Evolutionary conservation across 1,140 invertebrate species (phyloP).

Genomic region (Solenopsis fugax): DNA sequence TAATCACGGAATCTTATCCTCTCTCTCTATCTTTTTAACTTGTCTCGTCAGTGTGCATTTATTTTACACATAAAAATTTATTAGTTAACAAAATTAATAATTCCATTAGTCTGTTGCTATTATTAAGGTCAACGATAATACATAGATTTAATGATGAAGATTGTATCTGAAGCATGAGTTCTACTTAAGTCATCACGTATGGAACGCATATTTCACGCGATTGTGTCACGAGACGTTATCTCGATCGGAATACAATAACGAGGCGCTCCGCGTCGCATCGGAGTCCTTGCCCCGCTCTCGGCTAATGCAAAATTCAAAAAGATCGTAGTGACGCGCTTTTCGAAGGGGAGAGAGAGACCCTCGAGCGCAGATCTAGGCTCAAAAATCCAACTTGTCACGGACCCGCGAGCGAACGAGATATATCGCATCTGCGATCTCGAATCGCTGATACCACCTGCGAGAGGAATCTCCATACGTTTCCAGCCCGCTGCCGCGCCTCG

Average conservation of each 20-base stretch:
- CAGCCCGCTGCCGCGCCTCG: not conserved
- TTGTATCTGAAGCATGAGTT: not conserved
- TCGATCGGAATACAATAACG: conserved; percentile 54
- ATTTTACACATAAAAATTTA: too few relatives aligned
- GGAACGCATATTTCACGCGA: not conserved
- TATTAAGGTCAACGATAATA: not conserved
- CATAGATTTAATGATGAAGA: not conserved
- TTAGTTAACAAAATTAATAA: not conserved
- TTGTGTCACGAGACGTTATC: conserved; percentile 29
- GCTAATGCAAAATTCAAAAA: conserved; percentile 49
- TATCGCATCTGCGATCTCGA: conserved; percentile 13
- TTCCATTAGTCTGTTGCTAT: not conserved
- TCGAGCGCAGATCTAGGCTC: conserved; percentile 19
- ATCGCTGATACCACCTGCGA: conserved; percentile 27
- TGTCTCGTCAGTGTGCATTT: too few relatives aligned
- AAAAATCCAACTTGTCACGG: conserved; percentile 35
- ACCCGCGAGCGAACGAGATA: not conserved
- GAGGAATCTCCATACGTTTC: not conserved
- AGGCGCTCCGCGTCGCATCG: not conserved
- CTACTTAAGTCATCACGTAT: not conserved
- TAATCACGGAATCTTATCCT: too few relatives aligned
- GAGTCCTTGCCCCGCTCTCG: conserved; percentile 42
- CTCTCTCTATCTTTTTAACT: too few relatives aligned
- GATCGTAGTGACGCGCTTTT: not conserved
- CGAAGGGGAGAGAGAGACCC: too few relatives aligned